Conservation (phyloP, 1,140 invertebrate species). For the Armadillidium nasatum region DNA sequence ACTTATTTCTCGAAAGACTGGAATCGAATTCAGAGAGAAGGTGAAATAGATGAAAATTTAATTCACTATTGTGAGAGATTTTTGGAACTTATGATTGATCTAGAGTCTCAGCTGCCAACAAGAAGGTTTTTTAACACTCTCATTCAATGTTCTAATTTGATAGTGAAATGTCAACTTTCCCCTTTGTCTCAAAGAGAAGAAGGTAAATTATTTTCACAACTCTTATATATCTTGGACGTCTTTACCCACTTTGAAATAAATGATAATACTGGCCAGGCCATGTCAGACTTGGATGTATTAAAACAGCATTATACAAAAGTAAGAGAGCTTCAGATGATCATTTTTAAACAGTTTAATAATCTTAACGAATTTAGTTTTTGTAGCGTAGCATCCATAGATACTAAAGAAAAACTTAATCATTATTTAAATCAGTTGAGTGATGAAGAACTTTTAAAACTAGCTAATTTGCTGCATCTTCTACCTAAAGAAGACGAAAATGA, state of each 20-base stretch:
- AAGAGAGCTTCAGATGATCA: slow-evolving; percentile 80
- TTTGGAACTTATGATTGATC: slow-evolving; percentile 90
- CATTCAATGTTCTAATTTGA: slow-evolving; percentile 88
- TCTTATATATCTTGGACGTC: slow-evolving; percentile 93
- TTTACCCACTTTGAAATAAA: slow-evolving; percentile 97
- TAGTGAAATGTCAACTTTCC: slow-evolving; percentile 82
- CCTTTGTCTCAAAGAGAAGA: slow-evolving; percentile 68
- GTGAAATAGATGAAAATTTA: slow-evolving; percentile 29
- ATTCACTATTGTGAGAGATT: slow-evolving; percentile 68
- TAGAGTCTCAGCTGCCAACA: slow-evolving; percentile 90
- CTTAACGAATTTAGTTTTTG: slow-evolving; percentile 79
- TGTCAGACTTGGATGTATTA: slow-evolving; percentile 90
- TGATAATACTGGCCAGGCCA: slow-evolving; percentile 88
- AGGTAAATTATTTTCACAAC: slow-evolving; percentile 84
- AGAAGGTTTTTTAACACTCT: slow-evolving; percentile 94
- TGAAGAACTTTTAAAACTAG: slow-evolving; percentile 75
- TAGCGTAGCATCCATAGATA: slow-evolving; percentile 92
- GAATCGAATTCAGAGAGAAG: slow-evolving; percentile 67
- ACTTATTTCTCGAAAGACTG: slow-evolving; percentile 82
- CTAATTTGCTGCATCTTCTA: slow-evolving; percentile 78
- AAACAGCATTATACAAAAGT: slow-evolving; percentile 87
- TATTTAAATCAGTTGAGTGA: slow-evolving; percentile 73
- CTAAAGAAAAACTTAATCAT: slow-evolving; percentile 73
- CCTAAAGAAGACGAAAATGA: slow-evolving; percentile 56
- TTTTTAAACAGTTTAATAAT: slow-evolving; percentile 87